Evolutionary conservation across 2,113 vertebrate species (phyloP).

Genomic region (Ptilonorhynchus violaceus): DNA sequence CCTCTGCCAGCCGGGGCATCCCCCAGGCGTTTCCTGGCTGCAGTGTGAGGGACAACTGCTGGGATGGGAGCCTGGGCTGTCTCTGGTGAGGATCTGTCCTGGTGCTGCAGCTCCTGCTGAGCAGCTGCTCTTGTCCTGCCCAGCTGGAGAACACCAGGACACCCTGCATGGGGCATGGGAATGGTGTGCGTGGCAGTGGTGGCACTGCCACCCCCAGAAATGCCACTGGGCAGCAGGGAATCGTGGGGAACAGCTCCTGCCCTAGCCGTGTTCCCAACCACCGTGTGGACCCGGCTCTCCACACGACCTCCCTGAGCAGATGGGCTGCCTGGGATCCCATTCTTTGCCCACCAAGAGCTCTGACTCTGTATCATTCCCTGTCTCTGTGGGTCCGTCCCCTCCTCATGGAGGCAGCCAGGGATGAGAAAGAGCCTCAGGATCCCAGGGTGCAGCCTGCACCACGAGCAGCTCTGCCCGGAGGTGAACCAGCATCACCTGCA

Average conservation of each 20-base stretch:
- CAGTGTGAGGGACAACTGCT: not conserved
- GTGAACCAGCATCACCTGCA: not conserved
- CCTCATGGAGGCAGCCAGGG: not conserved
- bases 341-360: not conserved
- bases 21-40: not conserved
- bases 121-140: not conserved
- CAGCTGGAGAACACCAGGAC: not conserved
- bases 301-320: not conserved
- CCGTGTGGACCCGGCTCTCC: fast-evolving
- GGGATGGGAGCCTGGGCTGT: not conserved
- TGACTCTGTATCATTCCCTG: not conserved
- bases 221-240: not conserved
- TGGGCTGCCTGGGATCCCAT: not conserved
- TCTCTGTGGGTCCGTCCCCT: not conserved
- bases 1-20: not conserved
- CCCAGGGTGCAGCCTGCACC: not conserved
- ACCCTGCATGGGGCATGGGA: fast-evolving
- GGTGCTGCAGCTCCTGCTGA: not conserved
- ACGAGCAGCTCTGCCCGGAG: not conserved
- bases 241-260: not conserved
- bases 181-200: fast-evolving
- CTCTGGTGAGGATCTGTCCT: not conserved
- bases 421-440: not conserved
- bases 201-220: not conserved
- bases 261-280: fast-evolving